Evolutionary conservation across 2,797 vertebrate species (phyloP).

Genomic region (Ptychobarbus kaznakovi): DNA sequence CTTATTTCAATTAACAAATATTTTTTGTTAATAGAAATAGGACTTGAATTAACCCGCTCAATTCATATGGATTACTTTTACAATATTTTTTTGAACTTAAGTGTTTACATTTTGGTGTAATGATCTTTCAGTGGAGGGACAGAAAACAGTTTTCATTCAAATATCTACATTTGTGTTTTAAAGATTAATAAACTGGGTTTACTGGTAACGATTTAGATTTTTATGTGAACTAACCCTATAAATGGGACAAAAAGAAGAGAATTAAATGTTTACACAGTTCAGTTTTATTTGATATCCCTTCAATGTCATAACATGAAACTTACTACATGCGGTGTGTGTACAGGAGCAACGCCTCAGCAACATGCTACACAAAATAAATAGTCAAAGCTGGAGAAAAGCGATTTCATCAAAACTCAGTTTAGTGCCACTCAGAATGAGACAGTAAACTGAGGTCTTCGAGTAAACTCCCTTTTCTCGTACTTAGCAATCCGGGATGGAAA

Average conservation of each 20-base stretch:
- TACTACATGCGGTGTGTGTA: conserved; percentile 68
- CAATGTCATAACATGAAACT: conserved; percentile 67
- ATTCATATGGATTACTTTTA: background rate
- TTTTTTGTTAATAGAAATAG: background rate
- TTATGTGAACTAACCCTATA: background rate
- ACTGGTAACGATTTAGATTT: background rate
- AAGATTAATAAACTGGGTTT: background rate
- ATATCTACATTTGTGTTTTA: background rate
- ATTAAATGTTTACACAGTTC: conserved; percentile 55
- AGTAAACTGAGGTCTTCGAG: conserved; percentile 14
- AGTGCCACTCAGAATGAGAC: conserved; percentile 6
- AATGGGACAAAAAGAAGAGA: background rate
- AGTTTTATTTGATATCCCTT: conserved; percentile 75
- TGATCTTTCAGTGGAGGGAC: background rate
- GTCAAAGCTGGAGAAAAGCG: conserved; percentile 59
- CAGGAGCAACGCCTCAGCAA: conserved; percentile 64
- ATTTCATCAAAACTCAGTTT: conserved; percentile 28
- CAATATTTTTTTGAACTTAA: background rate
- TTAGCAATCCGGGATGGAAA: background rate
- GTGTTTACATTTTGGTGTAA: background rate
- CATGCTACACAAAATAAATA: conserved; percentile 79
- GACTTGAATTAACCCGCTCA: background rate
- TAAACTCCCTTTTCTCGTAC: conserved; percentile 17
- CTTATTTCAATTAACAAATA: background rate
- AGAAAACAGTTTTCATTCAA: background rate